A percentile compares a stretch with the other conserved stretches of the same genome.
Evolutionary conservation across 2,113 vertebrate species (phyloP).

Genomic region (Rattus norvegicus): GRCr8 NC_086026.1:74712501-74713000

Average conservation of each 20-base stretch:
- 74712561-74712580: conserved; percentile 9
- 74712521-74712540: background rate
- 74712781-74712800: background rate
- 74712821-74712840: background rate
- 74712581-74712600: conserved; percentile 19
- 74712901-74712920: background rate
- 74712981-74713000: background rate
- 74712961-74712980: background rate
- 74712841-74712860: background rate
- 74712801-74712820: background rate
- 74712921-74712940: background rate
- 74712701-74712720: background rate
- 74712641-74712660: background rate
- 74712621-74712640: background rate
- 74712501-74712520: conserved; percentile 31
- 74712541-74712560: conserved; percentile 26
- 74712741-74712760: background rate
- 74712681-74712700: background rate
- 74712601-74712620: background rate
- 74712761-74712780: background rate
- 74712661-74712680: background rate
- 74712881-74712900: background rate
- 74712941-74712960: background rate
- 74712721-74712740: background rate
- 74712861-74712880: background rate